These are phyloP conservation scores for Phaetusa simplex DNA, from an alignment of 2,113 vertebrate species.

Conservation along the genomic window DNA sequence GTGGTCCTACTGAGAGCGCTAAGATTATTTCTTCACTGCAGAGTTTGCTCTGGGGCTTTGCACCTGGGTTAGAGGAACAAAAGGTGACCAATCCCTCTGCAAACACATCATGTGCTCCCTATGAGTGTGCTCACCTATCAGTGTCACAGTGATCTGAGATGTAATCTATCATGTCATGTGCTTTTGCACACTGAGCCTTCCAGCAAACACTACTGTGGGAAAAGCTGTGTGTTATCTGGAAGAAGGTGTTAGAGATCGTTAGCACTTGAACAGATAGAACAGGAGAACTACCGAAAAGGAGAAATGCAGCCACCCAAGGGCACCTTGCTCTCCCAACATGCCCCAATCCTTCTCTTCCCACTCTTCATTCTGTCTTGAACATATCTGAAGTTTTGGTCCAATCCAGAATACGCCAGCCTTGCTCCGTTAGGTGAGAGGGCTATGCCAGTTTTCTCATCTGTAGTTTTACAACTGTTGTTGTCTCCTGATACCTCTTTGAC, in stretches of 20 bases:
- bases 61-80: neutral
- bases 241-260: neutral
- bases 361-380: neutral
- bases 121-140: neutral
- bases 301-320: neutral
- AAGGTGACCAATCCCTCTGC: neutral
- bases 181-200: neutral
- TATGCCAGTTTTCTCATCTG: neutral
- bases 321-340: neutral
- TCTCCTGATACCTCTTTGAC: neutral
- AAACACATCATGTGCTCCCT: neutral
- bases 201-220: neutral
- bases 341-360: neutral
- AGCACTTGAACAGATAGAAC: neutral
- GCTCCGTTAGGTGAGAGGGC: neutral
- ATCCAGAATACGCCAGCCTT: neutral
- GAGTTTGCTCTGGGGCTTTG: neutral
- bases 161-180: neutral
- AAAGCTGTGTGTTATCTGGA: neutral
- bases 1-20: neutral
- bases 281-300: fast-evolving
- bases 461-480: neutral
- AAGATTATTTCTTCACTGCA: neutral
- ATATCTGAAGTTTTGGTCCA: neutral
- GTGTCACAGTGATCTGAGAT: neutral